A percentile compares a stretch with the other conserved stretches of the same genome.
phyloP scores from a whole-genome alignment of 2,888 invertebrate species.

The Caenorhabditis zanzibari region DNA sequence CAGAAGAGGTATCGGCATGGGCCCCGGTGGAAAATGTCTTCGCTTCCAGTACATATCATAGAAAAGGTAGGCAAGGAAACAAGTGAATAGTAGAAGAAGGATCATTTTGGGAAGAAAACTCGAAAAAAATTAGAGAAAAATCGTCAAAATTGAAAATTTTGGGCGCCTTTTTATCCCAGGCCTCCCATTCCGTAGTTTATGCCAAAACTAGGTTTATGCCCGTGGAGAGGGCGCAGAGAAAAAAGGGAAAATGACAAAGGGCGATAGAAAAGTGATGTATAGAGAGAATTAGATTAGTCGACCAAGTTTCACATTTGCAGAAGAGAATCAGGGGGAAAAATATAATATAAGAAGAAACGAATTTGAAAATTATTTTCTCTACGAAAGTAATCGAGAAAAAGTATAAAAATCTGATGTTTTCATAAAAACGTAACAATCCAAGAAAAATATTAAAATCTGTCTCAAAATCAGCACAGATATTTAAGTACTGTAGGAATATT shows the following conservation, averaged over 20 bases:
- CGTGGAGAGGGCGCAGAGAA: not conserved
- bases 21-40: conserved; percentile 66
- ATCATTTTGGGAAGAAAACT: not conserved
- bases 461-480: too few relatives aligned
- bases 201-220: conserved; percentile 13
- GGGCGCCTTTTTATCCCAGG: conserved; percentile 2
- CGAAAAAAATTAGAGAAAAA: too few relatives aligned
- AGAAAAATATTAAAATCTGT: too few relatives aligned
- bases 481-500: too few relatives aligned
- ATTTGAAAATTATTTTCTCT: too few relatives aligned
- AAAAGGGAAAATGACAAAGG: not conserved
- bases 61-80: conserved; percentile 20
- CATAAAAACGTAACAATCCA: too few relatives aligned
- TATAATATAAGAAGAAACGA: too few relatives aligned
- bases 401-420: too few relatives aligned
- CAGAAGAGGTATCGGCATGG: conserved; percentile 53
- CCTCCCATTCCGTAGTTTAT: conserved; percentile 24
- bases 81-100: conserved; percentile 8
- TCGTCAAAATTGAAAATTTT: too few relatives aligned
- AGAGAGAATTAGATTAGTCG: not conserved
- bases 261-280: not conserved
- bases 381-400: too few relatives aligned
- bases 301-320: not conserved
- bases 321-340: not conserved
- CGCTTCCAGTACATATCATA: conserved; percentile 59